Evolutionary conservation across 92 coral and sea anemone species (phyloP), one percentile per base, ranked within the genome.

Genomic region (Nematostella vectensis): DNA sequence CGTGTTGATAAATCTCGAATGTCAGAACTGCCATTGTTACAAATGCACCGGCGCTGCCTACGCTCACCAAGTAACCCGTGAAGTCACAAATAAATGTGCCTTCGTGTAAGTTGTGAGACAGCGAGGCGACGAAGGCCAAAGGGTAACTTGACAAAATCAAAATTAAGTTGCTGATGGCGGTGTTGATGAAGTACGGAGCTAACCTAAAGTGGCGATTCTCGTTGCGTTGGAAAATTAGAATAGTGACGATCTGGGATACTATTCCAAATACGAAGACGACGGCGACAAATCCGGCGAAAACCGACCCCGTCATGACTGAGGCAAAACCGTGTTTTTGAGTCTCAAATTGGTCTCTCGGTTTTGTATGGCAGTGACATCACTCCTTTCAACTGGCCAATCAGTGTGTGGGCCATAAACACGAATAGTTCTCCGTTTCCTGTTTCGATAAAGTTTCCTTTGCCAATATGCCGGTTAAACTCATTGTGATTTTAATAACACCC

Each of bases 151-250:
- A 9, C 10, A 54, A 2, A 2, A 54, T 25, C 2, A 36, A 25
- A 13, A 54, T 40, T 6, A 27, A 1, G 31, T 54, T 54, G 39
- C 36, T 36, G 27, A 54, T 19, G 31, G 38, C 59, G 38, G 29
- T 54, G 42, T 54, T 54, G 2, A 54, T 36, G 59, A 54, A 25
- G 59, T 21, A 54, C 12, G 38, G 45, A 29, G 59, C 31, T 17
- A 36, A 29, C 11, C 16, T 4, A 3, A 6, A 4, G 15, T 13
- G 8, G n/a, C 59, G 59, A 27, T 54, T 54, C 11, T 54, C 4
- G 38, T 54, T 36, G 12, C 17, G 27, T 20, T 11, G 4, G n/a
- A 54, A 11, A 1, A 54, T 36, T 4, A 54, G 12, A 17, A 54
- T 2, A 3, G 59, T 54, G 11, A 25, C 3, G 3, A 54, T 19